Percentiles rank a stretch among this genome's conserved stretches.
Conservation (phyloP, 2,888 invertebrate species). For the Cryptophagus acutangulus region DNA sequence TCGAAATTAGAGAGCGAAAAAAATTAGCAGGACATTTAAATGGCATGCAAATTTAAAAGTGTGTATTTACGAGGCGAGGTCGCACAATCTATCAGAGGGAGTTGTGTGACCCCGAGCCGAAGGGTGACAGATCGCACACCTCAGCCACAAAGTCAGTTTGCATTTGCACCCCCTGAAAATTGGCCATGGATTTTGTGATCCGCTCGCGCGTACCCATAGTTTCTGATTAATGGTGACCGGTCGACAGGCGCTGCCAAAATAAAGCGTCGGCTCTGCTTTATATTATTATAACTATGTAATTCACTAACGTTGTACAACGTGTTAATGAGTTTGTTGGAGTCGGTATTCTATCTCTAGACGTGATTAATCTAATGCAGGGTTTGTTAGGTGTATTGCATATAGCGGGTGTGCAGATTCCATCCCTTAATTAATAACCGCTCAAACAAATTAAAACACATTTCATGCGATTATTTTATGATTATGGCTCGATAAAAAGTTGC, state of each 20-base stretch:
- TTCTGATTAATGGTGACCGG: slow-evolving; percentile 21
- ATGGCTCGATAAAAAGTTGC: no score
- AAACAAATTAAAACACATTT: no score
- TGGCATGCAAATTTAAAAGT: slow-evolving; percentile 14
- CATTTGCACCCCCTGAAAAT: slow-evolving; percentile 21
- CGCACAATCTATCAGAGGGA: slow-evolving; percentile 12
- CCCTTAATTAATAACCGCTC: no score
- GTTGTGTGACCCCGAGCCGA: slow-evolving; percentile 10
- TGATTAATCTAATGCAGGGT: background rate
- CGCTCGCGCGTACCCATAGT: slow-evolving; percentile 13
- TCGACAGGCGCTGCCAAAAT: slow-evolving; percentile 7
- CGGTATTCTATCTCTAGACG: slow-evolving; percentile 1
- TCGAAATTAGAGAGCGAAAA: no score
- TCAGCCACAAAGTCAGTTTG: slow-evolving; percentile 14
- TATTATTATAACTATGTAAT: slow-evolving; percentile 1
- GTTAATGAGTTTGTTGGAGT: slow-evolving; percentile 2
- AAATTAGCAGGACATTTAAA: no score
- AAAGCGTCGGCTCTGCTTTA: slow-evolving; percentile 2
- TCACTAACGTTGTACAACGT: slow-evolving; percentile 2
- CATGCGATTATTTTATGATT: no score
- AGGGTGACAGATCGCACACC: slow-evolving; percentile 18
- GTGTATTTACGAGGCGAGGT: no score
- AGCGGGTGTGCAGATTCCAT: no score
- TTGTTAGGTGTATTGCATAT: background rate
- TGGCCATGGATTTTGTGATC: slow-evolving; percentile 16